Evolutionary conservation across 1,140 invertebrate genomes (phyloP), one percentile per base, ranked within the genome.

Genomic region (Trypoxylus dichotomus): DNA sequence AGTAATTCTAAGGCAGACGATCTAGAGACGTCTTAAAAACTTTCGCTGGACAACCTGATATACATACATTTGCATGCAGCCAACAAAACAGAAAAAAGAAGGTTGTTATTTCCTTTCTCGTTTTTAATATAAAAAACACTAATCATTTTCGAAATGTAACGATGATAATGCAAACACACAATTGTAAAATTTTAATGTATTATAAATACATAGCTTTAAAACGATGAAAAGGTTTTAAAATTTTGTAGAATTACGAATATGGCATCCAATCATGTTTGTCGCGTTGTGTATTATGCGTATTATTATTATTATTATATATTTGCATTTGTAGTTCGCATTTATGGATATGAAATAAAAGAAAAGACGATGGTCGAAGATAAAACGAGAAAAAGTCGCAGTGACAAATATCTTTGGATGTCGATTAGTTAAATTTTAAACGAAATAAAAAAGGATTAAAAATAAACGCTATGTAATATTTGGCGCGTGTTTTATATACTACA

Each of bases 141-240:
- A 15, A n/a, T 54, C 13, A 54, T 54, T 19, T 68, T 68, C 60
- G 60, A 60, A 24, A 60, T 68, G 15, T 68, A 15, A 68, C 1
- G 11, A 27, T 68, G 2, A 27, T 29, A 68, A 68, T 68, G 19
- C 5, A 63, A 25, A 27, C 8, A 68, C 21, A 68, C 8, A 8
- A 27, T 68, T 68, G 60, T 68, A 25, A 68, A 68, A 68, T 68
- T 68, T 68, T 68, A 68, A 68, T 68, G 24, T 68, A 68, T 68
- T 24, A 68, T 19, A 47, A 54, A 54, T 54, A 54, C 47, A 68
- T 68, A 68, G 60, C 60, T 68, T 68, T 68, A 68, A 68, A 68
- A 68, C 60, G 60, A 10, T 68, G 60, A 13, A 68, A 68, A 68
- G 27, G 60, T 68, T 68, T 29, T 68, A 68, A 68, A 21, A 68